Evolutionary conservation across 2,888 invertebrate species (phyloP).

Genomic region (Thyatira batis): DNA sequence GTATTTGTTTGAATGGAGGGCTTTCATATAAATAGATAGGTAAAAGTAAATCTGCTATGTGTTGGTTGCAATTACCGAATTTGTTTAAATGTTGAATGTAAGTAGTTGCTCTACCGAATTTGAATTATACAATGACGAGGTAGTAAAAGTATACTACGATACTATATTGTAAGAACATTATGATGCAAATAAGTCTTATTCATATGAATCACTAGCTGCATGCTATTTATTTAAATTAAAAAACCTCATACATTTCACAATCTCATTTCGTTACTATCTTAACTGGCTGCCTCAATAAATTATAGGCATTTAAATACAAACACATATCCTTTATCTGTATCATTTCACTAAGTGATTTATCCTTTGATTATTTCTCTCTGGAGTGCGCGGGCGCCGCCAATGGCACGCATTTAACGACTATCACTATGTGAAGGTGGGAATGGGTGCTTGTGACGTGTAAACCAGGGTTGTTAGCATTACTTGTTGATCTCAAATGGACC

Average conservation of each 20-base stretch:
- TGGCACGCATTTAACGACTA: conserved; percentile 48
- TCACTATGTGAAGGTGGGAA: conserved; percentile 47
- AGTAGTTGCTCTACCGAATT: no score
- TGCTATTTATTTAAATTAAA: no score
- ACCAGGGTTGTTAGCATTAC: conserved; percentile 50
- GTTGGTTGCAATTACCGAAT: no score
- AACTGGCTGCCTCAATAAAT: not conserved
- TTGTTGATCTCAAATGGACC: conserved; percentile 44
- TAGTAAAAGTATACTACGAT: no score
- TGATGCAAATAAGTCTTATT: no score
- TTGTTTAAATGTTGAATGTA: no score
- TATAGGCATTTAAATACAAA: not conserved
- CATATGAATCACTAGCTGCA: no score
- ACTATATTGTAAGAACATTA: no score
- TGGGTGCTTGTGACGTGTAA: conserved; percentile 31
- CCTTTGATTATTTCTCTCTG: conserved; percentile 41
- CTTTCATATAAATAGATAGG: not conserved
- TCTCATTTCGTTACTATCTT: not conserved
- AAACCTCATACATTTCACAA: not conserved
- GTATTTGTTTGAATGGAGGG: not conserved
- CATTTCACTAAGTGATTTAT: conserved; percentile 37
- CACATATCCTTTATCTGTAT: not conserved
- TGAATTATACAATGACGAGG: no score
- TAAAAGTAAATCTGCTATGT: no score
- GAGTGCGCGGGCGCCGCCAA: conserved; percentile 24